A percentile compares a stretch with the other conserved stretches of the same genome.
Conservation (phyloP, 2,888 invertebrate genomes). For the Brenthis ino region DNA sequence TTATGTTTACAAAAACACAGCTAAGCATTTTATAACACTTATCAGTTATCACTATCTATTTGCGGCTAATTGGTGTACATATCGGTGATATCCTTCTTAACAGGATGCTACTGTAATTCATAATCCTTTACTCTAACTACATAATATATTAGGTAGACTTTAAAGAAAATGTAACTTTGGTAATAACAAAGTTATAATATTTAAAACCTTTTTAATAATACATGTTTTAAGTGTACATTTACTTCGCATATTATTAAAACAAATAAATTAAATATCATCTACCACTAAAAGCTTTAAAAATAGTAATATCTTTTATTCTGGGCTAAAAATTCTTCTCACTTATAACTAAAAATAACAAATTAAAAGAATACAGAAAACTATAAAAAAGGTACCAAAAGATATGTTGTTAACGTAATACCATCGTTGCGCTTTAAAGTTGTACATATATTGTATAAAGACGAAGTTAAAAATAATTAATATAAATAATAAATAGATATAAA, state of each 20-base stretch:
- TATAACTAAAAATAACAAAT: slow-evolving; percentile 74
- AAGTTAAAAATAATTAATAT: neutral
- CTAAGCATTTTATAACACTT: slow-evolving; percentile 59
- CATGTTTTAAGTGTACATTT: slow-evolving; percentile 34
- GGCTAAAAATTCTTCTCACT: slow-evolving; percentile 69
- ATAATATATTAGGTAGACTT: slow-evolving; percentile 38
- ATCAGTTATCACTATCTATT: slow-evolving; percentile 28
- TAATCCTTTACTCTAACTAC: slow-evolving; percentile 20
- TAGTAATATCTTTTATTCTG: slow-evolving; percentile 79
- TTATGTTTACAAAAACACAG: slow-evolving; percentile 66
- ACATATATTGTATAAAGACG: neutral
- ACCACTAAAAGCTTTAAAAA: slow-evolving; percentile 60
- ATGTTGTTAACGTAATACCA: slow-evolving; percentile 31
- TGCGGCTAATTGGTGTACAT: slow-evolving; percentile 33
- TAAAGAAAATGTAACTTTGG: slow-evolving; percentile 53
- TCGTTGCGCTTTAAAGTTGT: slow-evolving; percentile 1
- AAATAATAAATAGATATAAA: slow-evolving; percentile 1
- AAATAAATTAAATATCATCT: slow-evolving; percentile 70
- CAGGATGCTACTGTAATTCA: slow-evolving; percentile 30
- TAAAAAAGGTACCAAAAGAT: slow-evolving; percentile 53
- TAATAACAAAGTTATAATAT: slow-evolving; percentile 42
- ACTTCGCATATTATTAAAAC: slow-evolving; percentile 44
- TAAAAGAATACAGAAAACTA: slow-evolving; percentile 56
- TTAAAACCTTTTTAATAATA: slow-evolving; percentile 41
- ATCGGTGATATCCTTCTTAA: slow-evolving; percentile 26